phyloP scores from a whole-genome alignment of 2,797 vertebrate species.

The Nyctalus aviator region DNA sequence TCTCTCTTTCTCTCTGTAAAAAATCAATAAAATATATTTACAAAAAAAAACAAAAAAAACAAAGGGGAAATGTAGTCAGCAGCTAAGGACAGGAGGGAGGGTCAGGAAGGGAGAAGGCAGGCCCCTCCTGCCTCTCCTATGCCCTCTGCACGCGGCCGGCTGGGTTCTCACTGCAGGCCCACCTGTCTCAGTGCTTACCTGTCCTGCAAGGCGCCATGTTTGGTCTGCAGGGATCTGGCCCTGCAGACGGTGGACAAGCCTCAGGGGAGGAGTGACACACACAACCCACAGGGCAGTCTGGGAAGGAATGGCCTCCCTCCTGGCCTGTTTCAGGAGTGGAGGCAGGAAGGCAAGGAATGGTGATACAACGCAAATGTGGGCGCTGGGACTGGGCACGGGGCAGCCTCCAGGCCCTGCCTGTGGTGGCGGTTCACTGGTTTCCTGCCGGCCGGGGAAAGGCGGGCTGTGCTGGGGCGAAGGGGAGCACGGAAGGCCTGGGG shows the following conservation, averaged over 20 bases:
- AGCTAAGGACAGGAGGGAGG: neutral
- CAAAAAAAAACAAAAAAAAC: too few species aligned
- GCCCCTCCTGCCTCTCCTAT: fast-evolving
- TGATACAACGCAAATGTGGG: too few species aligned
- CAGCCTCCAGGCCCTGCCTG: neutral
- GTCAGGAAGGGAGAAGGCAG: fast-evolving
- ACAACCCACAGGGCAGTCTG: fast-evolving
- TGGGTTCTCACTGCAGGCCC: neutral
- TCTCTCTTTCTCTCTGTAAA: too few species aligned
- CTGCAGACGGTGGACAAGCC: too few species aligned
- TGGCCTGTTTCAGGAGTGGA: neutral
- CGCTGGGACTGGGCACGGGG: fast-evolving
- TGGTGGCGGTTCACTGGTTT: fast-evolving
- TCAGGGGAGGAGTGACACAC: fast-evolving
- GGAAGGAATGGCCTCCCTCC: too few species aligned
- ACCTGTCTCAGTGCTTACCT: neutral
- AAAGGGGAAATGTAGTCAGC: neutral
- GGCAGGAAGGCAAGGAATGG: neutral
- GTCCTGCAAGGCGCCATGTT: fast-evolving
- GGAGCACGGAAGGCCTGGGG: neutral
- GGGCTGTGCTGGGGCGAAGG: neutral
- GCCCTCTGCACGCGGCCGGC: fast-evolving
- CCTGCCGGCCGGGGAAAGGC: fast-evolving
- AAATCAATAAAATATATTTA: too few species aligned
- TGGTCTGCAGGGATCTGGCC: neutral